phyloP scores from a whole-genome alignment of 2,888 invertebrate species.

The Drosophila borealis region DNA sequence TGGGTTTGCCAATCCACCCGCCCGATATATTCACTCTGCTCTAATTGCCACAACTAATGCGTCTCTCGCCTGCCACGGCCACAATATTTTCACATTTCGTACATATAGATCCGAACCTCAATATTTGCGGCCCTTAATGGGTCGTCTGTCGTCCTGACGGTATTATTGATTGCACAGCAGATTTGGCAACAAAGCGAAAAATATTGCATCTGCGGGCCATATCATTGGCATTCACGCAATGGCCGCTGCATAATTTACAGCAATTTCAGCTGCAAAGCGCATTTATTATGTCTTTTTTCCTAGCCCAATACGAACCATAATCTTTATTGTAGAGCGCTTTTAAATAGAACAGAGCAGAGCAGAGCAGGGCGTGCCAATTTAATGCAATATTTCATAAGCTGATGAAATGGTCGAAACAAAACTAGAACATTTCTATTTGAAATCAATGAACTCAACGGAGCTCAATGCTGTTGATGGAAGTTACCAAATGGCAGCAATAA shows the following conservation, averaged over 20 bases:
- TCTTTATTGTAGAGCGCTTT: constrained; percentile 7
- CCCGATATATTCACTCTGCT: constrained; percentile 22
- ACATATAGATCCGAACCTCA: constrained; percentile 2
- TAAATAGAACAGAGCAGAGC: background rate
- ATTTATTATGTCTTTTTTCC: constrained; percentile 7
- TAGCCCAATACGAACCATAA: background rate
- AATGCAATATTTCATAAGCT: constrained; percentile 49
- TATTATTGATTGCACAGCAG: constrained; percentile 64
- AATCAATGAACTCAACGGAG: constrained; percentile 5
- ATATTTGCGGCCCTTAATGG: constrained; percentile 37
- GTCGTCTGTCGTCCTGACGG: background rate
- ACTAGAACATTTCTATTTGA: constrained; percentile 6
- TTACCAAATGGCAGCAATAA: background rate
- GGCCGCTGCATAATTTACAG: constrained; percentile 75
- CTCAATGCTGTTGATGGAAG: background rate
- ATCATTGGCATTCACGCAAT: constrained; percentile 66
- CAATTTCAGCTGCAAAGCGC: constrained; percentile 51
- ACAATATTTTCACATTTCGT: constrained; percentile 54
- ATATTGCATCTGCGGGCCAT: constrained; percentile 49
- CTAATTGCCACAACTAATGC: constrained; percentile 74
- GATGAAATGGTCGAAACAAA: constrained; percentile 15
- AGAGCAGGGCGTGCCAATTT: constrained; percentile 27
- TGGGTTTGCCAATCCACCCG: constrained; percentile 7
- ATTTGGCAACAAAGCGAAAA: constrained; percentile 5
- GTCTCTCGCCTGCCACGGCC: constrained; percentile 26